Percentiles rank a stretch among this genome's conserved stretches.
phyloP scores from a whole-genome alignment of 2,888 invertebrate species.

The Napeogenes sylphis region DNA sequence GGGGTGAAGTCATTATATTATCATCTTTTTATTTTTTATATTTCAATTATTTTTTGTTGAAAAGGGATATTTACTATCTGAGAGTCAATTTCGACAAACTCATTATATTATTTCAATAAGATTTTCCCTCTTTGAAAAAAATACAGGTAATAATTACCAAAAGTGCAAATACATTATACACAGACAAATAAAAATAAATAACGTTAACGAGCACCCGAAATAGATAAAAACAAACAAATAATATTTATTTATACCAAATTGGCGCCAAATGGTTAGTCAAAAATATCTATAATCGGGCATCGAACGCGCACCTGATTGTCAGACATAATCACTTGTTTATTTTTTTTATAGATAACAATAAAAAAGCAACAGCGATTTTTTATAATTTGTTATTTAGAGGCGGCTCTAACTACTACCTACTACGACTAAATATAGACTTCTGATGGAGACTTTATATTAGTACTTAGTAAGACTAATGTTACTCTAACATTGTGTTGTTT shows the following conservation, averaged over 20 bases:
- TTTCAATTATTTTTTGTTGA: slow-evolving; percentile 15
- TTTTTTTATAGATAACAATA: slow-evolving; percentile 22
- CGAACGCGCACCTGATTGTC: slow-evolving; percentile 67
- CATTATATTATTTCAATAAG: too few species aligned
- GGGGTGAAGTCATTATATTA: too few species aligned
- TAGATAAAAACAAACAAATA: slow-evolving; percentile 51
- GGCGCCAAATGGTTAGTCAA: slow-evolving; percentile 55
- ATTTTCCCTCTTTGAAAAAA: too few species aligned
- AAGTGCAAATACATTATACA: too few species aligned
- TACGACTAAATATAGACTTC: too few species aligned
- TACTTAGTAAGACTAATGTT: too few species aligned
- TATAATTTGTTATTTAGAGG: slow-evolving; percentile 11
- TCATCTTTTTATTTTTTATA: too few species aligned
- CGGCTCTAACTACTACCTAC: background rate
- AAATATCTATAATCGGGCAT: slow-evolving; percentile 71
- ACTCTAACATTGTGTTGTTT: too few species aligned
- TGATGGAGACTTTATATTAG: too few species aligned
- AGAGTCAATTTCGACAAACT: too few species aligned
- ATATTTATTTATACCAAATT: slow-evolving; percentile 64
- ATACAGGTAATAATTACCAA: too few species aligned
- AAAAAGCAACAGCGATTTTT: slow-evolving; percentile 15
- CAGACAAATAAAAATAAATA: slow-evolving; percentile 34
- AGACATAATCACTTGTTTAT: slow-evolving; percentile 62
- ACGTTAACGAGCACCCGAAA: slow-evolving; percentile 14
- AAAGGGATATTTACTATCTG: slow-evolving; percentile 25